Evolutionary conservation across 2,113 vertebrate species (phyloP).

Genomic region (Cyanocitta stelleri): DNA sequence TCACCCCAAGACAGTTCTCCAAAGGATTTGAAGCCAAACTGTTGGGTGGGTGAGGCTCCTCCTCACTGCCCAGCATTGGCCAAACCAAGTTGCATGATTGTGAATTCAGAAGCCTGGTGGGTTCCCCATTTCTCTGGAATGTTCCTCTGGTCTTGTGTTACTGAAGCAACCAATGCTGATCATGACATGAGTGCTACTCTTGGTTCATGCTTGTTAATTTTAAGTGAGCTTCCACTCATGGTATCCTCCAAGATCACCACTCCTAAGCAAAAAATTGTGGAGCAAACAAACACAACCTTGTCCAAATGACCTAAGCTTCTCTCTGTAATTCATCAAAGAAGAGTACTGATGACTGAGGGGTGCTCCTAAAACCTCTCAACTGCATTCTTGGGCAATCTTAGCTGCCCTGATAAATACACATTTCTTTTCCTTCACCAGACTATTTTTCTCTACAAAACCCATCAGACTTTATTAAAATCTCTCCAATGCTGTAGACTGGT

Average conservation of each 20-base stretch:
- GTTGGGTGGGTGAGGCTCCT: not conserved
- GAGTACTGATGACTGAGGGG: not conserved
- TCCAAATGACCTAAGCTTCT: not conserved
- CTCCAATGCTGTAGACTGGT: not conserved
- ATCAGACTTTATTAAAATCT: not conserved
- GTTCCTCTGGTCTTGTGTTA: not conserved
- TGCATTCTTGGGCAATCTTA: not conserved
- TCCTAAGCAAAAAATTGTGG: not conserved
- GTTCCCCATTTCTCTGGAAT: not conserved
- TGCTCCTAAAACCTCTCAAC: not conserved
- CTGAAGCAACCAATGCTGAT: not conserved
- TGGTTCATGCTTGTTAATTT: not conserved
- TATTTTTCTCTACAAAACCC: not conserved
- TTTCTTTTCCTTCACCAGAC: not conserved
- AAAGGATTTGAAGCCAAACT: not conserved
- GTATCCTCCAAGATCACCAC: not conserved
- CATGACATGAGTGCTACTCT: not conserved
- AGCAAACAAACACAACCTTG: not conserved
- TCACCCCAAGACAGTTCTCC: too few relatives aligned
- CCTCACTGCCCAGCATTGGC: fast-evolving
- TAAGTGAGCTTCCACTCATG: fast-evolving
- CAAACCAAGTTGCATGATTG: not conserved
- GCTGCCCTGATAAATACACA: not conserved
- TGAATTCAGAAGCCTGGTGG: not conserved
- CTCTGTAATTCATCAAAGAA: not conserved